These are phyloP conservation scores for Melanostigma gelatinosum DNA, from an alignment of 2,113 vertebrate genomes.

Conservation along the genomic window DNA sequence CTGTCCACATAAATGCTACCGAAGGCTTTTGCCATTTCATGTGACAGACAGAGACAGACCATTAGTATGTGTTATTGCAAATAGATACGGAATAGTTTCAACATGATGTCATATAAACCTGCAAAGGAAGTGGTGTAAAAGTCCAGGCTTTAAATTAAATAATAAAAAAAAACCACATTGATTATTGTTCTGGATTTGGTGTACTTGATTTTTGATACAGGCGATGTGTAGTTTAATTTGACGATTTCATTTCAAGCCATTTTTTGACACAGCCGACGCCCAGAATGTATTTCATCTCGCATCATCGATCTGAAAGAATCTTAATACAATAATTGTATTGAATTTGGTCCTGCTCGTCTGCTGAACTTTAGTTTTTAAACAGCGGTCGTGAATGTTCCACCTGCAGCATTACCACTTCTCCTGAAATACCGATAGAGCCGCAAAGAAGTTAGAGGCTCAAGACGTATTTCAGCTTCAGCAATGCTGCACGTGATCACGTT, in stretches of 20 bases:
- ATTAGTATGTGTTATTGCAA: constrained; percentile 46
- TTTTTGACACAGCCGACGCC: constrained; percentile 2
- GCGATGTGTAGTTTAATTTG: constrained; percentile 20
- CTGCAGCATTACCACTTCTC: constrained; percentile 7
- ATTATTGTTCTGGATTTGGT: constrained; percentile 32
- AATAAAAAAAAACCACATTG: not conserved
- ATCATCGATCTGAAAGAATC: constrained; percentile 30
- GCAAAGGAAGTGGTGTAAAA: constrained; percentile 31
- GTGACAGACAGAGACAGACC: constrained; percentile 26
- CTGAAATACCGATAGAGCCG: constrained; percentile 16
- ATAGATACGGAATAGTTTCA: constrained; percentile 25
- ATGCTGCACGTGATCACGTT: constrained; percentile 29
- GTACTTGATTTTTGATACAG: constrained; percentile 7
- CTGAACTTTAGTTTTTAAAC: constrained; percentile 13
- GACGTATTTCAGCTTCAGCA: constrained; percentile 27
- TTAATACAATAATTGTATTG: constrained; percentile 28
- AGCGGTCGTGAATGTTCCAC: constrained; percentile 1
- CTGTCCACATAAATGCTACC: constrained; percentile 45
- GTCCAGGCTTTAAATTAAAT: constrained; percentile 10
- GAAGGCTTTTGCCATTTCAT: constrained; percentile 31
- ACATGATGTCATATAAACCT: constrained; percentile 11
- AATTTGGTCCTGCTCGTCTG: constrained; percentile 37
- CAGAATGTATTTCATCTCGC: constrained; percentile 28
- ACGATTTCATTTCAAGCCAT: constrained; percentile 32
- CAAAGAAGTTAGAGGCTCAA: constrained; percentile 11